These are phyloP conservation scores for Hermetia illucens DNA, from an alignment of 1,140 invertebrate genomes.

Conservation along the genomic window DNA sequence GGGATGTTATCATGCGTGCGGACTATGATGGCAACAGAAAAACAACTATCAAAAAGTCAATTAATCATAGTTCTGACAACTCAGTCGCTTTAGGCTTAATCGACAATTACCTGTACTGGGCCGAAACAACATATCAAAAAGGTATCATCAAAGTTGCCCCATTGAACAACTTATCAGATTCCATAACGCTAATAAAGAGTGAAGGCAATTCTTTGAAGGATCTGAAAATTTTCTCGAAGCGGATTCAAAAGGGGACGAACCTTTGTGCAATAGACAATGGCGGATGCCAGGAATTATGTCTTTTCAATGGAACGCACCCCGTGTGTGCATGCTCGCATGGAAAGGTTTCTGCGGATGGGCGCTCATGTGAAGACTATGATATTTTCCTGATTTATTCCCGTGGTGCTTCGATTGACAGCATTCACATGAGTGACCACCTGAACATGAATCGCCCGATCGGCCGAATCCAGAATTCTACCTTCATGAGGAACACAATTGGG, in stretches of 20 bases:
- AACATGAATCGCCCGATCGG: conserved; percentile 62
- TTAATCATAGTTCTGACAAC: conserved; percentile 58
- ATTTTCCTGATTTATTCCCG: conserved; percentile 63
- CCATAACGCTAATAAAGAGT: conserved; percentile 38
- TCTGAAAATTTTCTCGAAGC: conserved; percentile 43
- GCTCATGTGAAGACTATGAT: conserved; percentile 52
- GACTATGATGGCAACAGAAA: conserved; percentile 58
- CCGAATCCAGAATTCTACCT: conserved; percentile 44
- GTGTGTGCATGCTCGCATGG: conserved; percentile 65
- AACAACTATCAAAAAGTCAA: conserved; percentile 42
- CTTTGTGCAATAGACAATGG: conserved; percentile 58
- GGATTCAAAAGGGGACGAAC: conserved; percentile 43
- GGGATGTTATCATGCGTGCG: conserved; percentile 60
- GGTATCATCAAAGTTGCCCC: conserved; percentile 52
- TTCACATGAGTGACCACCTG: conserved; percentile 52
- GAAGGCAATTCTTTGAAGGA: conserved; percentile 57
- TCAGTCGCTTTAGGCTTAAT: conserved; percentile 46
- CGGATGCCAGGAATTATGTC: conserved; percentile 64
- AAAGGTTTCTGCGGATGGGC: conserved; percentile 42
- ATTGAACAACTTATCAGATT: conserved; percentile 39
- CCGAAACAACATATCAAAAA: conserved; percentile 39
- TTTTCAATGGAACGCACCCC: conserved; percentile 52
- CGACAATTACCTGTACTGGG: conserved; percentile 25
- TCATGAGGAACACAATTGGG: conserved; percentile 73
- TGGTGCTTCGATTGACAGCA: conserved; percentile 57